These are phyloP conservation scores for Pleuronectes platessa DNA, from an alignment of 2,113 vertebrate genomes.

Conservation along the genomic window DNA sequence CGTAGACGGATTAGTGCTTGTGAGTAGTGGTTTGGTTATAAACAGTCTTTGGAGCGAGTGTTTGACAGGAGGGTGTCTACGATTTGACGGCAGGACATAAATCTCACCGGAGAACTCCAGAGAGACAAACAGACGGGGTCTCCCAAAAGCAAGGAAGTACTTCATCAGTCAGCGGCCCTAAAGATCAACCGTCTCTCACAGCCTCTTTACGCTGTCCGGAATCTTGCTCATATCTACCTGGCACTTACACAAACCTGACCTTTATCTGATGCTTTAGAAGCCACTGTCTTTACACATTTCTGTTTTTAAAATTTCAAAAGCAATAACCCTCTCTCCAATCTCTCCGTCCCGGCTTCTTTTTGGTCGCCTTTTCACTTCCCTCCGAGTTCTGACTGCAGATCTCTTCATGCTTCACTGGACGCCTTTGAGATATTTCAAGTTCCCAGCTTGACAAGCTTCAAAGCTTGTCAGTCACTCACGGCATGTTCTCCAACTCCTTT, in stretches of 20 bases:
- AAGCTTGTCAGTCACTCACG: conserved; percentile 57
- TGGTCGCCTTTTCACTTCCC: conserved; percentile 16
- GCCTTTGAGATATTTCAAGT: conserved; percentile 54
- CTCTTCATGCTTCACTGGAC: conserved; percentile 51
- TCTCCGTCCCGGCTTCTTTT: neutral
- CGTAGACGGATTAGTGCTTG: conserved; percentile 70
- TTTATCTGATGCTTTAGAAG: conserved; percentile 1
- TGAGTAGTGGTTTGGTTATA: conserved; percentile 61
- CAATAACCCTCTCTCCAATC: conserved; percentile 4
- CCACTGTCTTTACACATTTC: conserved; percentile 6
- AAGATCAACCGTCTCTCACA: neutral
- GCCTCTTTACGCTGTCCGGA: neutral
- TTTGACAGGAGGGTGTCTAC: conserved; percentile 66
- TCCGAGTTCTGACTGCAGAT: conserved; percentile 18
- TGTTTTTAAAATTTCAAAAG: conserved; percentile 24
- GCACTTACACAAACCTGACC: conserved; percentile 12
- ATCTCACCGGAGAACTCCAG: conserved; percentile 50
- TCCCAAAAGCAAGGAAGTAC: conserved; percentile 39
- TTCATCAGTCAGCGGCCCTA: conserved; percentile 25
- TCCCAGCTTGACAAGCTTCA: conserved; percentile 48
- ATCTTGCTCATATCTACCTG: neutral
- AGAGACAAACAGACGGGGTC: conserved; percentile 46
- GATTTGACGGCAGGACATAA: conserved; percentile 67
- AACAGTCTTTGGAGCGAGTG: conserved; percentile 60
- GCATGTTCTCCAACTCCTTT: conserved; percentile 47